A percentile compares a stretch with the other conserved stretches of the same genome.
Conservation (phyloP, 1,140 invertebrate genomes). For the Drosophila melanogaster region Release_6_plus_ISO1_MT NT_033779.5:18930501-18931000, state of each 20-base stretch:
- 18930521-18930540: slow-evolving; percentile 74
- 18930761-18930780: slow-evolving; percentile 79
- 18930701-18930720: slow-evolving; percentile 8
- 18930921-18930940: no score
- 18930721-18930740: slow-evolving; percentile 58
- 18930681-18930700: slow-evolving; percentile 39
- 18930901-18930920: not conserved
- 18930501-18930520: slow-evolving; percentile 73
- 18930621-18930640: slow-evolving; percentile 25
- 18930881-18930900: slow-evolving; percentile 44
- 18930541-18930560: slow-evolving; percentile 81
- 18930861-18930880: slow-evolving; percentile 33
- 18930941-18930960: no score
- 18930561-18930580: slow-evolving; percentile 80
- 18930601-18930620: slow-evolving; percentile 25
- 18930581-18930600: slow-evolving; percentile 82
- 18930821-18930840: slow-evolving; percentile 34
- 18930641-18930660: slow-evolving; percentile 23
- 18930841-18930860: slow-evolving; percentile 25
- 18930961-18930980: no score
- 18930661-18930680: slow-evolving; percentile 4
- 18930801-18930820: slow-evolving; percentile 8
- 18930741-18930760: slow-evolving; percentile 81
- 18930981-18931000: no score
- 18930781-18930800: slow-evolving; percentile 35